phyloP scores from a whole-genome alignment of 2,797 vertebrate species.

The Rhinatrema bivittatum region DNA sequence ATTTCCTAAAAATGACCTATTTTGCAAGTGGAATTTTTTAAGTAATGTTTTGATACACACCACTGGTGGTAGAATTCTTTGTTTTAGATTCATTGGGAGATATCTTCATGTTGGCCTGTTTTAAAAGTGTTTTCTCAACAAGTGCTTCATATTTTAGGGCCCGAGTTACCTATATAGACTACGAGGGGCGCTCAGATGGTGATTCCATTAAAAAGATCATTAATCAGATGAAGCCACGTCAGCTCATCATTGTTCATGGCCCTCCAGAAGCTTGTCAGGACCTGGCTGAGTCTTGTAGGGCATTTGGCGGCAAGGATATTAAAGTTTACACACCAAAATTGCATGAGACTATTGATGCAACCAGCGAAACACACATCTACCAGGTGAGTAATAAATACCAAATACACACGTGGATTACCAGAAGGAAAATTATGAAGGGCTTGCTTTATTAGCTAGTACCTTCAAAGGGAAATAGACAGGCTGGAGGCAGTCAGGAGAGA shows the following conservation, averaged over 20 bases:
- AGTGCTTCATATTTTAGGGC: slow-evolving; percentile 82
- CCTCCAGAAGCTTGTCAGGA: slow-evolving; percentile 90
- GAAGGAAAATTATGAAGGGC: too few species aligned
- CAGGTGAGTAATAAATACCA: slow-evolving; percentile 73
- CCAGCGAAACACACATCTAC: slow-evolving; percentile 97
- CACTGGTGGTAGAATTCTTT: too few species aligned
- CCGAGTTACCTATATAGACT: slow-evolving; percentile 90
- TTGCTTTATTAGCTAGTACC: too few species aligned
- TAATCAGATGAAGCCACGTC: slow-evolving; percentile 96
- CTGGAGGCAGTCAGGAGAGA: too few species aligned
- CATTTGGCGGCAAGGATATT: slow-evolving; percentile 92
- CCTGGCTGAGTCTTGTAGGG: slow-evolving; percentile 90
- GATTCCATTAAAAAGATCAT: slow-evolving; percentile 99
- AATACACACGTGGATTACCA: too few species aligned
- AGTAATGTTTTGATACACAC: too few species aligned
- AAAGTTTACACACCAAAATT: slow-evolving; percentile 95
- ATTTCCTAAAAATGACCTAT: too few species aligned
- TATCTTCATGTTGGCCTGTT: too few species aligned
- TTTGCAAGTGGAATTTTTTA: too few species aligned
- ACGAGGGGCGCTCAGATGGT: slow-evolving; percentile 95
- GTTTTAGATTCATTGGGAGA: too few species aligned
- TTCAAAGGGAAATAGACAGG: too few species aligned
- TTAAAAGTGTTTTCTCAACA: too few species aligned
- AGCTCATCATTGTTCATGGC: slow-evolving; percentile 87
- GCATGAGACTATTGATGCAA: slow-evolving; percentile 92